Evolutionary conservation across 2,888 invertebrate species (phyloP), one percentile per base, ranked within the genome.

Genomic region (Ligdia adustata): DNA sequence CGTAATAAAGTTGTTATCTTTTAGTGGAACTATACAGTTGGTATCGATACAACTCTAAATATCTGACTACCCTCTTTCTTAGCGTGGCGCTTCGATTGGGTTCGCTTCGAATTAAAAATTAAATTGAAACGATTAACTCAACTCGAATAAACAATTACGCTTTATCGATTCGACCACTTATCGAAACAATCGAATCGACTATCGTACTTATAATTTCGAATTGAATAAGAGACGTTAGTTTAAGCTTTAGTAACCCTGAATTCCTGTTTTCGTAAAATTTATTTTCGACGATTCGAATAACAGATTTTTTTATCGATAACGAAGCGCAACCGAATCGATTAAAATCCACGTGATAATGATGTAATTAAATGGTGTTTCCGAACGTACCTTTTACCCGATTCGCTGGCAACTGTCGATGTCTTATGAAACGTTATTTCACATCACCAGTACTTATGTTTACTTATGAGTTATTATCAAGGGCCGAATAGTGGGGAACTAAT

Each of bases 351-450:
- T 51, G 31, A 41, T 33, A 32, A 22, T 34, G 45, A 54, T 39
- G 26, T 26, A 6, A 46, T 26, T 40, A 47, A 34, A 56, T 62
- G 59, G 58, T 59, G 59, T 63, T 63, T 59, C 60, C 58, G 60
- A 56, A 51, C 38, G 50, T 52, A 41, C 41, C 37, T 31, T 42
- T 44, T 34, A 47, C 40, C 49, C 50, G 49, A 52, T 49, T 42
- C 20, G 52, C 60, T 60, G 62, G 60, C 60, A 58, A 60, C 57
- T 55, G 42, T 56, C 50, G 55, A 54, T 54, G 46, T 40, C 31
- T 40, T 35, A 42, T 56, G 48, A 47, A 41, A 48, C 45, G 39
- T 28, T 26, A 39, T 42, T 38, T 45, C 46, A 49, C 51, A 48
- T 50, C 55, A 53, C 49, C 53, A 52, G 38, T 35, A 34, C 32